Evolutionary conservation across 1,140 invertebrate species (phyloP).

Genomic region (Brachystomella parvula): DNA sequence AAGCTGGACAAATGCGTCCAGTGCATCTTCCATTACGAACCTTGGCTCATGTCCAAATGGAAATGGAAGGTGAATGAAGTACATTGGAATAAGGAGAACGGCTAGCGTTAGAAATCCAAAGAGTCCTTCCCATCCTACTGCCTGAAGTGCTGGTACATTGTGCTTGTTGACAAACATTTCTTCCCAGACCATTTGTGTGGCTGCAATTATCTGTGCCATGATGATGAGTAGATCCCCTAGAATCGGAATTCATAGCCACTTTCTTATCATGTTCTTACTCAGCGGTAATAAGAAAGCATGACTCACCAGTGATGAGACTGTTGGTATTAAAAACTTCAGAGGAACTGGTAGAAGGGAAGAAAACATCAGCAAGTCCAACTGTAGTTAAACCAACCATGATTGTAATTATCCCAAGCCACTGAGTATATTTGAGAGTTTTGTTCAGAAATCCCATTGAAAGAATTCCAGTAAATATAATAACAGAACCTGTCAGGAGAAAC

Average conservation of each 20-base stretch:
- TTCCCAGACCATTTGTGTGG: slow-evolving; percentile 87
- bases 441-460: slow-evolving; percentile 81
- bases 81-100: slow-evolving; percentile 69
- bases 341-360: slow-evolving; percentile 43
- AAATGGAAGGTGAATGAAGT: slow-evolving; percentile 65
- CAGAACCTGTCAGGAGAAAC: slow-evolving; percentile 54
- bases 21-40: slow-evolving; percentile 72
- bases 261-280: neutral
- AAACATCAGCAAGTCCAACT: slow-evolving; percentile 73
- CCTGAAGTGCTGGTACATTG: slow-evolving; percentile 74
- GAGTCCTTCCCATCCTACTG: slow-evolving; percentile 87
- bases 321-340: slow-evolving; percentile 55
- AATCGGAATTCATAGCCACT: slow-evolving; percentile 28
- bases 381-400: slow-evolving; percentile 71
- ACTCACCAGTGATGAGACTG: slow-evolving; percentile 64
- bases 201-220: slow-evolving; percentile 80
- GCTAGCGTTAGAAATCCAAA: slow-evolving; percentile 75
- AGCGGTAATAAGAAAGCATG: neutral
- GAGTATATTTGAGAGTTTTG: slow-evolving; percentile 54
- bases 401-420: slow-evolving; percentile 77
- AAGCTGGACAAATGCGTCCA: slow-evolving; percentile 78
- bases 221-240: slow-evolving; percentile 83
- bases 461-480: slow-evolving; percentile 87
- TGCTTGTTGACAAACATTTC: slow-evolving; percentile 76
- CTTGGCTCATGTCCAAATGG: slow-evolving; percentile 64